Base-by-base conservation (phyloP, 2,797 vertebrate genomes). In the Sciurus carolinensis region DNA sequence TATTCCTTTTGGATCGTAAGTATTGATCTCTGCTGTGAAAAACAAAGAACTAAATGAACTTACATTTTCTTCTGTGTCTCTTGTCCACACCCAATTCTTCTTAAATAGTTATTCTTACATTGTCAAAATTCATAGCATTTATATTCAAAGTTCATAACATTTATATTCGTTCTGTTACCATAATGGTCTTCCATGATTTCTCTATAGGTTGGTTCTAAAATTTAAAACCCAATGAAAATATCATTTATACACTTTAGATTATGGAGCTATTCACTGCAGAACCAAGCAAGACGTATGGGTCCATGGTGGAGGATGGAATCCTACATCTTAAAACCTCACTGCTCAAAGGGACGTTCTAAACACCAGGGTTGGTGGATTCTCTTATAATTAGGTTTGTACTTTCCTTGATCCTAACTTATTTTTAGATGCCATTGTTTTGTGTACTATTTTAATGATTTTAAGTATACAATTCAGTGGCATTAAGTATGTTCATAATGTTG, bases 21-120 rank as follows among this genome's bases (percentile, higher is more conserved):
- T 96, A 97, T 95, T 80, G 96, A 95, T 97, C 73, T 95, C 64
- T 79, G 64, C n/a, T 82, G 47, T 91, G 92, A 97, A 96, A 93
- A 97, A 82, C 42, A 66, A 79, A 95, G 69, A 92, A 82, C 66
- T 86, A 44, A 8, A 15, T 54, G 6, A 30, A 52, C n/a, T 87
- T 85, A 89, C 17, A 87, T 76, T 59, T 93, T 81, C 54, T 95
- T 93, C 64, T 52, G 7, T 76, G 47, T 81, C 75, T 92, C n/a
- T 50, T 80, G 17, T 66, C 33, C 7, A 33, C 71, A 72, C 66
- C 36, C 30, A 54, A 7, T 91, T 90, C 86, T 95, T 91, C 28
- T 89, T 95, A 90, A 95, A 86, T 91, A 95, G 89, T 91, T 95
- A 88, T 86, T 96, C 85, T 97, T 91, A 79, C 42, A 26, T 39